A percentile compares a stretch with the other conserved stretches of the same genome.
Evolutionary conservation across 2,113 vertebrate species (phyloP).

Genomic region (Stegostoma tigrinum): DNA sequence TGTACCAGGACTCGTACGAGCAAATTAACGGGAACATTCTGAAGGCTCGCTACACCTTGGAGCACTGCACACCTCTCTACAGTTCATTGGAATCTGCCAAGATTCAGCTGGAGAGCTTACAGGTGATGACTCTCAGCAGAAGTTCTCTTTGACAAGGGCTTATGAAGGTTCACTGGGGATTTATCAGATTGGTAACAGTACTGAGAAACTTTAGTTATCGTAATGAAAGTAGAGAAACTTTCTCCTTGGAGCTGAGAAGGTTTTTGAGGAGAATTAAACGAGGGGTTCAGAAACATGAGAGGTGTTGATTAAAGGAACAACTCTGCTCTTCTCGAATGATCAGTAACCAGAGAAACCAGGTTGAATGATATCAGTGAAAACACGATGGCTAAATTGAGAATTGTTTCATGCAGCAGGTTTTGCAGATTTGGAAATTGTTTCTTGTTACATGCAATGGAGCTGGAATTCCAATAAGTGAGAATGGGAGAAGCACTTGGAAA

Average conservation of each 20-base stretch:
- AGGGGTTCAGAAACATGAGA: background rate
- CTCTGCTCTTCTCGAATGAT: background rate
- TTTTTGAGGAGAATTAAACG: background rate
- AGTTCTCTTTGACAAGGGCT: background rate
- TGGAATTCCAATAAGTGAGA: background rate
- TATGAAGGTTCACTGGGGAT: background rate
- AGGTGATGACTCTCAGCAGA: constrained; percentile 59
- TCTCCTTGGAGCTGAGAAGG: background rate
- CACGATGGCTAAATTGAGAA: background rate
- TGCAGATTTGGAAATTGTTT: background rate
- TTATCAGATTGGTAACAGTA: background rate
- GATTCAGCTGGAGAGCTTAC: constrained; percentile 55
- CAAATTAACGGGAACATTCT: constrained; percentile 48
- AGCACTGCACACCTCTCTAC: constrained; percentile 48
- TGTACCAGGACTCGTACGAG: constrained; percentile 49
- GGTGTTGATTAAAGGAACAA: background rate
- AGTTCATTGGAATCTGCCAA: constrained; percentile 56
- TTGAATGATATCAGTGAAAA: background rate
- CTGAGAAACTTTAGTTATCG: background rate
- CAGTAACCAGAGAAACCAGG: background rate
- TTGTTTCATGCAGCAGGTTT: background rate
- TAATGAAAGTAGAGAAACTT: background rate
- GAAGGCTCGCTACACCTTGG: constrained; percentile 51
- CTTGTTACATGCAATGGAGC: background rate
- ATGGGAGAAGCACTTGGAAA: background rate